Evolutionary conservation across 2,797 vertebrate genomes (phyloP).

Genomic region (Tenualosa thibaudeaui): DNA sequence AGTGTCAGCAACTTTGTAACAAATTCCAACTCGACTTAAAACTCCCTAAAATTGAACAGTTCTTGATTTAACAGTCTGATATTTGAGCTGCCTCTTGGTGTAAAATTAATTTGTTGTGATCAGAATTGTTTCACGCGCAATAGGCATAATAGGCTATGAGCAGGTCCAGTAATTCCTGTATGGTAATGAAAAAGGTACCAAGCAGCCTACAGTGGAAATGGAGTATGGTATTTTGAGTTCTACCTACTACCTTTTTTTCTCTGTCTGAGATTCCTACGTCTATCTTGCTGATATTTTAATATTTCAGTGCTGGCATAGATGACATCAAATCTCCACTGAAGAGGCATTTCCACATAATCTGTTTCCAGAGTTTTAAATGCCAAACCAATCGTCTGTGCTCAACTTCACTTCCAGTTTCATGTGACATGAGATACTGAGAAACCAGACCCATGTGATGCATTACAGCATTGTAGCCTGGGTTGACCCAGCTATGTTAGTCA

Average conservation of each 20-base stretch:
- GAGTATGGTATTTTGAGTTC: background rate
- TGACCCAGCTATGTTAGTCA: background rate
- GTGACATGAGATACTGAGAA: background rate
- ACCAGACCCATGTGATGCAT: background rate
- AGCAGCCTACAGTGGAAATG: background rate
- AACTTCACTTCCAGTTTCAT: background rate
- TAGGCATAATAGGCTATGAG: background rate
- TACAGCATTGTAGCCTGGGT: background rate
- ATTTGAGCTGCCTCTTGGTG: background rate
- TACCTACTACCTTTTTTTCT: background rate
- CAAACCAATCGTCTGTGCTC: background rate
- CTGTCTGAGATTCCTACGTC: background rate
- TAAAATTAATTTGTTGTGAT: background rate
- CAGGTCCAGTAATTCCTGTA: background rate
- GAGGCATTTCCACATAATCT: background rate
- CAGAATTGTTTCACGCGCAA: background rate
- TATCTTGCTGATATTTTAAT: slow-evolving; percentile 10
- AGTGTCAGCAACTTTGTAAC: background rate
- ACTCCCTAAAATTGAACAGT: too few relatives aligned
- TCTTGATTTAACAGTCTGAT: background rate
- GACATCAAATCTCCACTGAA: background rate
- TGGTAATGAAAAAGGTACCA: background rate
- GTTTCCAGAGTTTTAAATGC: background rate
- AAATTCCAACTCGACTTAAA: background rate
- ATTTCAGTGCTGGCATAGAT: background rate